Evolutionary conservation across 2,888 invertebrate genomes (phyloP), one percentile per base, ranked within the genome.

Genomic region (Agrotis segetum): DNA sequence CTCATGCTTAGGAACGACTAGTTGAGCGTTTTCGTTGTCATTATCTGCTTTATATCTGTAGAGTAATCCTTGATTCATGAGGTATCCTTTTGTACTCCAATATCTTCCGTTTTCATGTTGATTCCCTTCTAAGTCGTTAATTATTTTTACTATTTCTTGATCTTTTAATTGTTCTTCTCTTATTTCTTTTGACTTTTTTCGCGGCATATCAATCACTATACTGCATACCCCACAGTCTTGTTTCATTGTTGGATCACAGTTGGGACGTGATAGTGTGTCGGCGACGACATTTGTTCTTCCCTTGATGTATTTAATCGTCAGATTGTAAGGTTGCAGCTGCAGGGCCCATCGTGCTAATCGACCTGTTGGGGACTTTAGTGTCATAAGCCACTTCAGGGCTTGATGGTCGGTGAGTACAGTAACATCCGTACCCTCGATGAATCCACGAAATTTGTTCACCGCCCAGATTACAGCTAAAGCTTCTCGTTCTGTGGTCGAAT

Each of bases 391-490:
- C 53, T 85, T 81, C 4, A 96, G 83, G 0, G 94, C 92, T 71
- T 93, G 90, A 44, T 85, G 96, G 72, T 96, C 96, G 0, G 92
- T 94, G 7, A 89, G 75, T 0, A 95, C 73, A 0, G 82, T 85
- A n/a, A 94, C 89, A 0, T 80, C 60, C 2, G 85, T 53, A 1
- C 81, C 50, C 87, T 92, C 58, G 91, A 84, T 76, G 92, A 79
- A 71, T 85, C 91, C 82, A 34, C 84, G 47, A 24, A 60, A 60
- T 47, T 60, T 60, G 24, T 85, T 88, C 19, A 85, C 63, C 13
- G 85, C 56, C 34, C 79, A 86, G 3, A 58, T 21, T n/a, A 81
- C 44, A 21, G 58, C 58, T 40, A 59, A 44, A 2, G 59, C 59
- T 59, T 59, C 44, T 46, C 59, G 59, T 19, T 59, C 59, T 46